Percentiles rank a stretch among this genome's conserved stretches.
Conservation (phyloP, 2,113 vertebrate genomes). For the Pavo muticus region DNA sequence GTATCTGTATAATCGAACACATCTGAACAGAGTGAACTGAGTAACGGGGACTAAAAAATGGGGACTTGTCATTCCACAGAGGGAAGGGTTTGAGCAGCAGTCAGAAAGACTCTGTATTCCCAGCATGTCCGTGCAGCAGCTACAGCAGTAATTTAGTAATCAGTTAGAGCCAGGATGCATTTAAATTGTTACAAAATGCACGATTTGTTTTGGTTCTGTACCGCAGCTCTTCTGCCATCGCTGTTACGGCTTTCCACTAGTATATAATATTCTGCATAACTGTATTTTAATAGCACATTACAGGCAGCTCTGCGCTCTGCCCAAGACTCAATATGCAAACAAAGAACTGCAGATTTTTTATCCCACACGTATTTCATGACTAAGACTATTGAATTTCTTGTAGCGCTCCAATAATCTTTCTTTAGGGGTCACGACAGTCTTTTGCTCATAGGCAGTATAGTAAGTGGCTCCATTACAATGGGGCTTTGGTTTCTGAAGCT, state of each 20-base stretch:
- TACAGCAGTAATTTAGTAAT: slow-evolving; percentile 48
- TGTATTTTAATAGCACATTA: slow-evolving; percentile 16
- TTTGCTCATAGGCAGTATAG: not conserved
- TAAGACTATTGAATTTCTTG: slow-evolving; percentile 1
- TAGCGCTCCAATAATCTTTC: not conserved
- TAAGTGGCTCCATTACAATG: not conserved
- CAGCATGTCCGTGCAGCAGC: slow-evolving; percentile 10
- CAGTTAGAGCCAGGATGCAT: slow-evolving; percentile 36
- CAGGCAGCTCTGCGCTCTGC: not conserved
- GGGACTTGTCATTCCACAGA: slow-evolving; percentile 14
- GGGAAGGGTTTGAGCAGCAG: not conserved
- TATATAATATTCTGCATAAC: slow-evolving; percentile 27
- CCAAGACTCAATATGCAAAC: slow-evolving; percentile 24
- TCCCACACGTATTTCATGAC: not conserved
- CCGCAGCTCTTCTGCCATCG: slow-evolving; percentile 12
- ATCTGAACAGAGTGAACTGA: not conserved
- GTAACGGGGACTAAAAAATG: not conserved
- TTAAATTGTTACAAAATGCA: slow-evolving; percentile 40
- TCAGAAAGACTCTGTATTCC: not conserved
- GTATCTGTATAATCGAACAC: not conserved
- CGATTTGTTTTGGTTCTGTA: slow-evolving; percentile 41
- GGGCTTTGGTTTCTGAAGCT: not conserved
- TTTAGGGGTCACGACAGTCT: not conserved
- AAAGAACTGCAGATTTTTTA: slow-evolving; percentile 40
- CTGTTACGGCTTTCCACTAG: slow-evolving; percentile 17